A percentile compares a stretch with the other conserved stretches of the same genome.
Evolutionary conservation across 1,140 invertebrate genomes (phyloP).

Genomic region (Metopolophium dirhodum): DNA sequence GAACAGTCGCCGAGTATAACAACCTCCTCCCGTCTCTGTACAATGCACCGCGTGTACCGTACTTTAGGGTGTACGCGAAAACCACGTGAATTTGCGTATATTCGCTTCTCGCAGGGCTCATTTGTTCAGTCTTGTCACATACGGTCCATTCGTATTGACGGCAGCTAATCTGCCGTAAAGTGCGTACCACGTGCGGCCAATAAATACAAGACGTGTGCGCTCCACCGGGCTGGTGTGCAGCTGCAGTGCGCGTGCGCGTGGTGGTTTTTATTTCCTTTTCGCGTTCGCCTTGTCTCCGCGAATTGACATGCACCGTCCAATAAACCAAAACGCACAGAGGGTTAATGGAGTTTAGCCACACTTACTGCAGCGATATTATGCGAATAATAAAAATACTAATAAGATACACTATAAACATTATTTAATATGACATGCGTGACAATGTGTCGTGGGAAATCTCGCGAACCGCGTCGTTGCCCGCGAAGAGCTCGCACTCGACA

Average conservation of each 20-base stretch:
- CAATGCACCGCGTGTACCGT: background rate
- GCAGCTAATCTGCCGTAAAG: conserved; percentile 29
- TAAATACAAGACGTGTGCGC: background rate
- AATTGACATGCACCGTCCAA: background rate
- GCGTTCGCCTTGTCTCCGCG: background rate
- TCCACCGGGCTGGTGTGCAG: too few species aligned
- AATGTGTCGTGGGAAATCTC: background rate
- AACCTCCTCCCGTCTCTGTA: background rate
- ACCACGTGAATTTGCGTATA: background rate
- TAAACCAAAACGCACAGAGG: background rate
- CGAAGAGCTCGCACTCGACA: background rate
- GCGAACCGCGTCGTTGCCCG: background rate
- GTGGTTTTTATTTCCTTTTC: background rate
- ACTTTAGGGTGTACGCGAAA: background rate
- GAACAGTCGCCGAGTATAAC: background rate
- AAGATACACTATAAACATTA: background rate
- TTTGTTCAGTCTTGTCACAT: conserved; percentile 17
- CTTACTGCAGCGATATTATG: background rate
- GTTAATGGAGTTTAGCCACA: background rate
- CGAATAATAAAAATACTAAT: background rate
- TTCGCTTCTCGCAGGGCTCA: background rate
- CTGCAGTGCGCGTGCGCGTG: too few species aligned
- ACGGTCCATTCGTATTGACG: conserved; percentile 37
- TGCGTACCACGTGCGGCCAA: conserved; percentile 15
- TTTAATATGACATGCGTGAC: background rate